Base-by-base conservation (phyloP, 2,888 invertebrate genomes). In the Brenthis hecate region DNA sequence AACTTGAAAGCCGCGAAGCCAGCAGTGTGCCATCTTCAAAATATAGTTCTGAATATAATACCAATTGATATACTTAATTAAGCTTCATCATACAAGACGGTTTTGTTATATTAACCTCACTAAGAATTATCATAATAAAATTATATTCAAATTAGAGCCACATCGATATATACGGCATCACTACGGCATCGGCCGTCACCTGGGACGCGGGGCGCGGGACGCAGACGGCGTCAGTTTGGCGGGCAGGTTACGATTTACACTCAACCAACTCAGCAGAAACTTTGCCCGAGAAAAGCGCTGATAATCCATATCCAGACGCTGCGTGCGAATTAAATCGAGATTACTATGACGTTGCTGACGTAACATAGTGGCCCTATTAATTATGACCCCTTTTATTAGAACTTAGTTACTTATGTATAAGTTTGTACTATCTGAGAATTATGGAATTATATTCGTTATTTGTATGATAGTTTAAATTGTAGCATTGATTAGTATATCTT, bases 231-330 rank as follows among this genome's bases (percentile, higher is more conserved):
- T 83, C 92, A 85, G 86, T 80, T 78, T 84, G 92, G 83, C 92
- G 92, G 92, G 91, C 92, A 92, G 92, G 92, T 92, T 92, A 91
- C 91, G 92, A 92, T 92, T 92, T 92, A 92, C 92, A 90, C 92
- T 86, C 92, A 83, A 89, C 91, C 83, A 85, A 88, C 87, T 92
- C 92, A 92, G 92, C 92, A 90, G 86, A 92, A 91, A 89, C 84
- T 86, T 84, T 83, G 85, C 84, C 84, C 85, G 84, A 77, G 85
- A 87, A 88, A 91, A 91, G 83, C 84, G 91, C 92, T 92, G 92
- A 91, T 91, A 91, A 90, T 91, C 91, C 91, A 86, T 83, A 88
- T 86, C 82, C 82, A 82, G 84, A 85, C 84, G 82, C 81, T 82
- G 83, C 84, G 91, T 86, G 92, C 87, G 90, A 91, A 91, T 92